These are phyloP conservation scores for Borostomias antarcticus DNA, from an alignment of 2,797 vertebrate genomes.

Conservation along the genomic window DNA sequence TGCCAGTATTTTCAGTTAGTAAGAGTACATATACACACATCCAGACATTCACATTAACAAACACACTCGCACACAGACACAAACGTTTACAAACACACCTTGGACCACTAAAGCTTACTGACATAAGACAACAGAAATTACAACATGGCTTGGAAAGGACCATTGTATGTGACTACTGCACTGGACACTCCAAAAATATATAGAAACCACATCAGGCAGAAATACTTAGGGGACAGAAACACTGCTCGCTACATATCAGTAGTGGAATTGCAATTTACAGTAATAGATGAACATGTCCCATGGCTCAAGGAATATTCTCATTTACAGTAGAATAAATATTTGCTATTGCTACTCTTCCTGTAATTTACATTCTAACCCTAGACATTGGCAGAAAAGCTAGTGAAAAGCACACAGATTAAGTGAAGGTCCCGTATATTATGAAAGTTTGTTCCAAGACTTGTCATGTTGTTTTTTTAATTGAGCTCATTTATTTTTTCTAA, in stretches of 20 bases:
- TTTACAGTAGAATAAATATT: conserved; percentile 99
- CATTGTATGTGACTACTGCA: conserved; percentile 86
- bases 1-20: conserved; percentile 92
- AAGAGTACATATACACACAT: conserved; percentile 81
- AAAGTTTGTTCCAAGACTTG: conserved; percentile 99
- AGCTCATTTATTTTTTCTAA: conserved; percentile 63
- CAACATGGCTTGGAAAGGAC: conserved; percentile 90
- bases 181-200: conserved; percentile 87
- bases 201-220: conserved; percentile 90
- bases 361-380: conserved; percentile 99
- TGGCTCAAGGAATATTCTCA: conserved; percentile 98
- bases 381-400: conserved; percentile 96
- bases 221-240: conserved; percentile 90
- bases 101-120: conserved; percentile 91
- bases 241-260: conserved; percentile 95
- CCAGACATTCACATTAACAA: conserved; percentile 50
- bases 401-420: conserved; percentile 99
- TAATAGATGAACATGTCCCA: conserved; percentile 96
- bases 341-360: conserved; percentile 96
- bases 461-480: conserved; percentile 78
- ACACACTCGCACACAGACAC: conserved; percentile 47
- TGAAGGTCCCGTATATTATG: conserved; percentile 99
- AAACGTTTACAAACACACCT: conserved; percentile 75
- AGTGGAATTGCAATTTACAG: conserved; percentile 99
- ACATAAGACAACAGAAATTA: conserved; percentile 90